phyloP scores from a whole-genome alignment of 1,140 invertebrate species.

The Homalodisca vitripennis region DNA sequence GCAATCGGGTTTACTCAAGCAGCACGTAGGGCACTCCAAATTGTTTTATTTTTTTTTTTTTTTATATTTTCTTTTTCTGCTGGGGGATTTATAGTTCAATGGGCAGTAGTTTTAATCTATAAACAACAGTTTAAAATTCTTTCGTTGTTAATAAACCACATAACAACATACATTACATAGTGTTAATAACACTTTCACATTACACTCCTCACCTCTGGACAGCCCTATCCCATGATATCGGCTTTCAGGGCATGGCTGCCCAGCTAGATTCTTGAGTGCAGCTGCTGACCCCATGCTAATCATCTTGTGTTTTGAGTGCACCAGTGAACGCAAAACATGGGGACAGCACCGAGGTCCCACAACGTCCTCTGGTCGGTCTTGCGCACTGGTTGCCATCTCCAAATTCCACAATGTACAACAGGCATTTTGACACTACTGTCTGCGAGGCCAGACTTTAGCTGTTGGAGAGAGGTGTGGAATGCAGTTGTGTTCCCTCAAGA shows the following conservation, averaged over 20 bases:
- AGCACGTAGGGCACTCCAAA: too few relatives aligned
- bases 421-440: constrained; percentile 93
- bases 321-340: constrained; percentile 88
- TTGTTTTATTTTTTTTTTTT: too few relatives aligned
- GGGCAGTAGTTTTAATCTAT: too few relatives aligned
- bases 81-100: too few relatives aligned
- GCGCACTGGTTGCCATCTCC: too few relatives aligned
- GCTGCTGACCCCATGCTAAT: constrained; percentile 95
- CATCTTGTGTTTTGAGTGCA: constrained; percentile 96
- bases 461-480: constrained; percentile 86
- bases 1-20: too few relatives aligned
- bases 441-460: constrained; percentile 90
- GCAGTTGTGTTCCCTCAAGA: constrained; percentile 84
- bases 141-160: too few relatives aligned
- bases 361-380: constrained; percentile 82
- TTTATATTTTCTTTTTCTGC: too few relatives aligned
- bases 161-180: too few relatives aligned
- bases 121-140: too few relatives aligned
- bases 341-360: constrained; percentile 90
- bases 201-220: too few relatives aligned
- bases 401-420: constrained; percentile 96
- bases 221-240: constrained; percentile 34
- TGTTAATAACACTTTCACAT: too few relatives aligned
- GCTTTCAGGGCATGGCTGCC: constrained; percentile 69
- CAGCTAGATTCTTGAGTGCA: constrained; percentile 90